phyloP scores from a whole-genome alignment of 2,888 invertebrate species.

The Tetanocera ferruginea region DNA sequence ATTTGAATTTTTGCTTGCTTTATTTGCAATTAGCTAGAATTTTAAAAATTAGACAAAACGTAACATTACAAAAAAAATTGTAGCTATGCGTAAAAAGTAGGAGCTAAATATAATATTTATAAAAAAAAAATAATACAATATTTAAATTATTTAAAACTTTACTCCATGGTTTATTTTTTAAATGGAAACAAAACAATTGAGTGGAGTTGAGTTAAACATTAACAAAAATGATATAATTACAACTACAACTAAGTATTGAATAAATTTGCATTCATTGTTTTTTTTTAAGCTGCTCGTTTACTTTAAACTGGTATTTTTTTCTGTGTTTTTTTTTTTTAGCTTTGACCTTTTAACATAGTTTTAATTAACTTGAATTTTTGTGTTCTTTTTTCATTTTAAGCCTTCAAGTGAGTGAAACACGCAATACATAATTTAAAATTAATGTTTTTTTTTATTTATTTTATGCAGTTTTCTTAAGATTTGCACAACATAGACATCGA shows the following conservation, averaged over 20 bases:
- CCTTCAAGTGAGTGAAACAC: constrained; percentile 50
- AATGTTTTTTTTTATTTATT: constrained; percentile 27
- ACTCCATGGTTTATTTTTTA: neutral
- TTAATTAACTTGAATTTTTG: constrained; percentile 36
- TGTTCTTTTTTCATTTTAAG: constrained; percentile 47
- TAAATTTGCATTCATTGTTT: neutral
- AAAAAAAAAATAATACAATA: constrained; percentile 17
- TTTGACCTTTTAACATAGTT: neutral
- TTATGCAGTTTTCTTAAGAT: constrained; percentile 34
- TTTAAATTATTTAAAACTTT: constrained; percentile 4
- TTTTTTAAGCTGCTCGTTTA: neutral
- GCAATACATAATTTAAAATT: constrained; percentile 45
- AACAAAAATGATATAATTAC: constrained; percentile 63
- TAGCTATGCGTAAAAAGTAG: constrained; percentile 18
- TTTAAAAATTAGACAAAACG: constrained; percentile 27
- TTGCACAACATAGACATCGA: constrained; percentile 35
- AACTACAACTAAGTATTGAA: constrained; percentile 62
- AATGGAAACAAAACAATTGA: constrained; percentile 5
- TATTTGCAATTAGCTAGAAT: constrained; percentile 22
- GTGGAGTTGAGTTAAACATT: constrained; percentile 56
- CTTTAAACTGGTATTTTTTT: neutral
- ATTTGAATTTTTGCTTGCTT: neutral
- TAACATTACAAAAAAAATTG: constrained; percentile 23
- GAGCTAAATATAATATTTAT: no score
- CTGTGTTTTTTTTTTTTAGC: neutral